phyloP scores from a whole-genome alignment of 2,797 vertebrate genomes.

The Poliocrania exsul region DNA sequence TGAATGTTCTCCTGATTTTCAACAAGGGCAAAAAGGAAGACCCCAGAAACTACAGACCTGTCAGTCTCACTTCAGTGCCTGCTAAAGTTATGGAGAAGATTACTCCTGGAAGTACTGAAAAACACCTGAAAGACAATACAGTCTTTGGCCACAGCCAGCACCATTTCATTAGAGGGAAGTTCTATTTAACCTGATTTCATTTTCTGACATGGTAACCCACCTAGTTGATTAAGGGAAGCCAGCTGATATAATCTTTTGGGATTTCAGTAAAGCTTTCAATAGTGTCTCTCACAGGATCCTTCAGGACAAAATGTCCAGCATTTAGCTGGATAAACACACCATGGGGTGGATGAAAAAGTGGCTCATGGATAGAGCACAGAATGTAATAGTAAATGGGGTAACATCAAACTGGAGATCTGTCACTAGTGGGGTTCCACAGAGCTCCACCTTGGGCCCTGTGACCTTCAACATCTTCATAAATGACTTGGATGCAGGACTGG shows the following conservation, averaged over 20 bases:
- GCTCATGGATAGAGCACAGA: neutral
- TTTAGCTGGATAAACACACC: neutral
- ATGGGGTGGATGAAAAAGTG: neutral
- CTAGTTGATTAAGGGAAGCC: neutral
- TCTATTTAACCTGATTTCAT: neutral
- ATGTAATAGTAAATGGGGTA: neutral
- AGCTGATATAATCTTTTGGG: neutral
- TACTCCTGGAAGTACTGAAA: neutral
- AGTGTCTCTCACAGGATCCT: neutral
- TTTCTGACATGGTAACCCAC: neutral
- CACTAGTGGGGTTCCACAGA: neutral
- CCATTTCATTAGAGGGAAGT: neutral
- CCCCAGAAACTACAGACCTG: neutral
- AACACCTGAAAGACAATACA: neutral
- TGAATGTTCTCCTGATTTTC: neutral
- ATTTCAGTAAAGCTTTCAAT: neutral
- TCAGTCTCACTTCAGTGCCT: neutral
- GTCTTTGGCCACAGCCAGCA: neutral
- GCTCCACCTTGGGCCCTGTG: neutral
- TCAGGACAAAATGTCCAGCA: neutral
- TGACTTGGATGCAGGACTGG: neutral
- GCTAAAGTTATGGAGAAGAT: neutral
- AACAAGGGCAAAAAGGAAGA: neutral
- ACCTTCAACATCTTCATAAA: neutral
- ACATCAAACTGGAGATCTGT: neutral